These are phyloP conservation scores for Montipora capricornis DNA, from an alignment of 64 coral and sea anemone genomes.

Conservation along the genomic window DNA sequence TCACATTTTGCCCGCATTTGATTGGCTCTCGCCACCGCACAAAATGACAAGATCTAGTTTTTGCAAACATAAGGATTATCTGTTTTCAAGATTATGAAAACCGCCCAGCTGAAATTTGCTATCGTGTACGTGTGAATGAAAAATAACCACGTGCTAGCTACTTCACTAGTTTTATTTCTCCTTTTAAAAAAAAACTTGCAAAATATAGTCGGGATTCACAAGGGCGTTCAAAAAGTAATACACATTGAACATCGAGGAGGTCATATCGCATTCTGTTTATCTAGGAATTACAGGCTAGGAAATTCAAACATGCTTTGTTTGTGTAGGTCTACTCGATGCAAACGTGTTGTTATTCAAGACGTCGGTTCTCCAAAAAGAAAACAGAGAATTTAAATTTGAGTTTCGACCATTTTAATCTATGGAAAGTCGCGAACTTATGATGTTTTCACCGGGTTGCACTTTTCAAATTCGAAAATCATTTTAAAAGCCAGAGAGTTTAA, in stretches of 20 bases:
- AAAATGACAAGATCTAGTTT: slow-evolving; percentile 84
- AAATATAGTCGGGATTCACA: neutral
- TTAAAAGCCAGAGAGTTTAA: neutral
- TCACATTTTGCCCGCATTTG: slow-evolving; percentile 55
- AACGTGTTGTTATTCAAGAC: slow-evolving; percentile 14
- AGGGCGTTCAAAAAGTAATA: neutral
- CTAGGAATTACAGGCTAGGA: neutral
- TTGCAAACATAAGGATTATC: slow-evolving; percentile 95
- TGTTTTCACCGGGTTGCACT: no score
- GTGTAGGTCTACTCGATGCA: neutral
- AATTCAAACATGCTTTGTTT: slow-evolving; percentile 31
- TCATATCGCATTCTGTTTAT: slow-evolving; percentile 37
- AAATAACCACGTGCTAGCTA: slow-evolving; percentile 37
- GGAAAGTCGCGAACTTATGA: no score
- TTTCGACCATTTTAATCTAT: neutral
- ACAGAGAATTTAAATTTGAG: neutral
- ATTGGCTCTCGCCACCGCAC: slow-evolving; percentile 71
- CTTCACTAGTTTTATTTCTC: slow-evolving; percentile 20
- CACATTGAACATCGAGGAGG: neutral
- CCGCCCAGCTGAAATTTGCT: slow-evolving; percentile 53
- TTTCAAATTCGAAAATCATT: neutral
- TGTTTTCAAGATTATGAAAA: slow-evolving; percentile 85
- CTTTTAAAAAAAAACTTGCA: neutral
- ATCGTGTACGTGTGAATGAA: neutral
- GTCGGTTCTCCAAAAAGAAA: neutral